Percentiles rank a stretch among this genome's conserved stretches.
Evolutionary conservation across 2,797 vertebrate genomes (phyloP).

Genomic region (Sylvia borin): DNA sequence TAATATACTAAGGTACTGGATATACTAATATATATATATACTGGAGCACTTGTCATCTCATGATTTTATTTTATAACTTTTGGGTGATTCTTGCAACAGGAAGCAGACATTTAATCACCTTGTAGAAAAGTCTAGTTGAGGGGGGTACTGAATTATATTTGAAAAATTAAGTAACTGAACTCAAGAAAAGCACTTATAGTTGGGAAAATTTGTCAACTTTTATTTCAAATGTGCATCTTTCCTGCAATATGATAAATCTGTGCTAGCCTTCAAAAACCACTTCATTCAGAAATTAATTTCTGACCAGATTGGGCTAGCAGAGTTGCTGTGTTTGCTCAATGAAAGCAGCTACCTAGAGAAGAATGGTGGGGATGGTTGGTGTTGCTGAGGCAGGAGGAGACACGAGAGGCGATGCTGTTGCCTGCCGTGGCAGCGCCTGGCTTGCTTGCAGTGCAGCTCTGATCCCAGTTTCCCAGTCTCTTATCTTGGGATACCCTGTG

Average conservation of each 20-base stretch:
- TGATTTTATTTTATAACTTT: background rate
- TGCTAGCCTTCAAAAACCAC: background rate
- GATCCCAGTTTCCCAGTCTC: background rate
- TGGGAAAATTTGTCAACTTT: background rate
- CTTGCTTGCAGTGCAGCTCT: background rate
- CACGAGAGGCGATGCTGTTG: rapidly evolving
- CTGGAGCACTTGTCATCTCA: background rate
- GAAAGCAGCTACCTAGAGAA: background rate
- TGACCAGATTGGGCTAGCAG: background rate
- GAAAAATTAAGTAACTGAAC: background rate
- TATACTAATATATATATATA: no score
- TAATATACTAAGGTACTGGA: background rate
- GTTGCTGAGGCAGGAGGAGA: background rate
- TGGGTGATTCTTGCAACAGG: background rate
- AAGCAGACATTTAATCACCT: background rate
- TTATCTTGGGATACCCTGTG: rapidly evolving
- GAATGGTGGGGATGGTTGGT: background rate
- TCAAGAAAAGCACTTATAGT: background rate
- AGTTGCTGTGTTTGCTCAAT: background rate
- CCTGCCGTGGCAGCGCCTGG: background rate
- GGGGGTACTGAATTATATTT: rapidly evolving
- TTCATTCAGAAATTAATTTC: background rate
- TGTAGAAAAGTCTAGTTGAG: background rate
- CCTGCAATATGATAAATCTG: background rate
- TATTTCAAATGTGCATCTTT: background rate